Percentiles rank a stretch among this genome's conserved stretches.
These are phyloP conservation scores for Caenorhabditis sp. DNA, from an alignment of 2,888 invertebrate species.

Conservation along the genomic window DNA sequence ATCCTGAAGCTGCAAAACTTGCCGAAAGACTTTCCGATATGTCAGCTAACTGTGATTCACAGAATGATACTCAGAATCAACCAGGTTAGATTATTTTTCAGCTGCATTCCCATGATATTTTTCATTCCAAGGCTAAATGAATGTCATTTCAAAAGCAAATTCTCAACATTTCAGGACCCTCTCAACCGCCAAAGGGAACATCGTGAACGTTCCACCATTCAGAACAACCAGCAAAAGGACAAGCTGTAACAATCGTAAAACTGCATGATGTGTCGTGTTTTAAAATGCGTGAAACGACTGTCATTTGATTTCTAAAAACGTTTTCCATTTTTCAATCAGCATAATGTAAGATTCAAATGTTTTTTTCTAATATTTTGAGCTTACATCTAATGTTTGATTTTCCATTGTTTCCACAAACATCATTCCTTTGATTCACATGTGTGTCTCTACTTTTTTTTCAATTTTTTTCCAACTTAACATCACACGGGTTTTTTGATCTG, in stretches of 20 bases:
- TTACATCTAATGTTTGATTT: not conserved
- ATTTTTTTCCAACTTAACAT: slow-evolving; percentile 6
- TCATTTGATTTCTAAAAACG: too few relatives aligned
- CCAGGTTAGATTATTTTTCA: slow-evolving; percentile 50
- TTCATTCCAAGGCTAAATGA: too few relatives aligned
- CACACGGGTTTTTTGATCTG: slow-evolving; percentile 37
- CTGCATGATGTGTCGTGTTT: not conserved
- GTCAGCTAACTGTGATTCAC: slow-evolving; percentile 65
- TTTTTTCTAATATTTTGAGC: not conserved
- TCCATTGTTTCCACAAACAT: not conserved
- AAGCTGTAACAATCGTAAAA: slow-evolving; percentile 35
- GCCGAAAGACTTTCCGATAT: slow-evolving; percentile 69
- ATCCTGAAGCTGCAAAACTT: slow-evolving; percentile 67
- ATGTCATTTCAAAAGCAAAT: not conserved
- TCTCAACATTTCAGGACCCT: slow-evolving; percentile 36
- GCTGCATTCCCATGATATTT: too few relatives aligned
- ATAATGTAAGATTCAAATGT: not conserved
- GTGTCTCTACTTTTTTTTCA: slow-evolving; percentile 21
- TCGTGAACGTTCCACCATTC: slow-evolving; percentile 40
- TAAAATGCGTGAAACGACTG: not conserved
- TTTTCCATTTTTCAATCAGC: not conserved
- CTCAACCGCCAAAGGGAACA: slow-evolving; percentile 38
- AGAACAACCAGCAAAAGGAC: slow-evolving; percentile 24
- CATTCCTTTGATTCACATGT: not conserved
- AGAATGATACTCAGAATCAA: slow-evolving; percentile 41